phyloP scores from a whole-genome alignment of 2,888 invertebrate species.

The Villa cingulata region DNA sequence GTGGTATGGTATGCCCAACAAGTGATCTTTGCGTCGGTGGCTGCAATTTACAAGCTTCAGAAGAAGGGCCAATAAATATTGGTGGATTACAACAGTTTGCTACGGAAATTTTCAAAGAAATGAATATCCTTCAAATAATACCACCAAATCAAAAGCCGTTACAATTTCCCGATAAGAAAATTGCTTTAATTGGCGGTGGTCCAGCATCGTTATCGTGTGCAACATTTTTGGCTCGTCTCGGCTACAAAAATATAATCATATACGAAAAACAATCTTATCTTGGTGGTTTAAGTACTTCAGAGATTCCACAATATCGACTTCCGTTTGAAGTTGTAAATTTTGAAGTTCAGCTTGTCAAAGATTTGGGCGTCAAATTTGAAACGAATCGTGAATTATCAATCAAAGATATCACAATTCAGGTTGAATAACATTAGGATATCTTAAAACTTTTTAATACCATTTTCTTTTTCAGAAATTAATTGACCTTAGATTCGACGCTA shows the following conservation, averaged over 20 bases:
- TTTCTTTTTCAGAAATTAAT: constrained; percentile 44
- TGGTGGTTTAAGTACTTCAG: constrained; percentile 88
- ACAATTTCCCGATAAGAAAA: constrained; percentile 39
- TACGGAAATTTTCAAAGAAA: constrained; percentile 88
- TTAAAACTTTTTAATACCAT: constrained; percentile 19
- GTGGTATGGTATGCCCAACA: constrained; percentile 98
- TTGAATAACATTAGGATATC: constrained; percentile 26
- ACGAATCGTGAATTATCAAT: constrained; percentile 56
- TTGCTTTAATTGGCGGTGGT: constrained; percentile 87
- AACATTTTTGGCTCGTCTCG: constrained; percentile 85
- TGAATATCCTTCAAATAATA: constrained; percentile 79
- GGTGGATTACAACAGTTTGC: constrained; percentile 97
- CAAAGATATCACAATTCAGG: constrained; percentile 58
- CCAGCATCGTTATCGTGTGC: constrained; percentile 95
- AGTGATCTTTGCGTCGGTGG: constrained; percentile 97
- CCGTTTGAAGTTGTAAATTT: constrained; percentile 86
- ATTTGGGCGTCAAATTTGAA: constrained; percentile 83
- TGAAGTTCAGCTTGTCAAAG: constrained; percentile 80
- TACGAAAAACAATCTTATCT: constrained; percentile 78
- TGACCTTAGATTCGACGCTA: constrained; percentile 54
- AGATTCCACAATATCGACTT: constrained; percentile 94
- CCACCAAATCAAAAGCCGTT: constrained; percentile 52
- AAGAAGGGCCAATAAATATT: constrained; percentile 97
- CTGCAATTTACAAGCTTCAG: constrained; percentile 89
- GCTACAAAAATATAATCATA: constrained; percentile 81